These are phyloP conservation scores for Eurytoma californica DNA, from an alignment of 2,888 invertebrate species.

Conservation along the genomic window DNA sequence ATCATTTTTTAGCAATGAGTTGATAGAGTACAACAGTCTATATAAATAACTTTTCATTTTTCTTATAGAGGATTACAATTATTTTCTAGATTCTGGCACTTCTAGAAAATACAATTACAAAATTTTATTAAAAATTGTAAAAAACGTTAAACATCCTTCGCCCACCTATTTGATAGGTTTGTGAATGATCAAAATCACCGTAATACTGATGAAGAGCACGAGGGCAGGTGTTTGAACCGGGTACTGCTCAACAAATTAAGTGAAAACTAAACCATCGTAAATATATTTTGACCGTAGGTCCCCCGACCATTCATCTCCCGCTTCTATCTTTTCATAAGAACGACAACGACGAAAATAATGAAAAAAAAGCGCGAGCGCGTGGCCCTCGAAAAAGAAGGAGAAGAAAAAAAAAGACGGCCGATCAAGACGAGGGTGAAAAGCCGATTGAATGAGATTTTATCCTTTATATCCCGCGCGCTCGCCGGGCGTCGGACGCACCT, in stretches of 20 bases:
- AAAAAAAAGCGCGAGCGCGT: background rate
- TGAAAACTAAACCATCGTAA: conserved; percentile 44
- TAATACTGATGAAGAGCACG: background rate
- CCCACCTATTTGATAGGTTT: too few species aligned
- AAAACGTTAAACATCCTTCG: background rate
- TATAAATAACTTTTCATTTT: too few species aligned
- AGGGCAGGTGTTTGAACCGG: conserved; percentile 11
- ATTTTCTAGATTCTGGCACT: too few species aligned
- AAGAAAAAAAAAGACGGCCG: conserved; percentile 10
- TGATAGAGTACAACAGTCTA: too few species aligned
- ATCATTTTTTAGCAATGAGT: too few species aligned
- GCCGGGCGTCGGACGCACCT: conserved; percentile 33
- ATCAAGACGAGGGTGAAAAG: conserved; percentile 49
- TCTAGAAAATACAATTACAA: too few species aligned
- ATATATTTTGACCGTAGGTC: conserved; percentile 39
- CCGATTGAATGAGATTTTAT: conserved; percentile 58
- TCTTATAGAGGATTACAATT: too few species aligned
- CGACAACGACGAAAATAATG: conserved; percentile 19
- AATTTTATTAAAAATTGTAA: background rate
- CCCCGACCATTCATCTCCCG: conserved; percentile 4
- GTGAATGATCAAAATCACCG: too few species aligned
- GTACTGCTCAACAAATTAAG: conserved; percentile 42
- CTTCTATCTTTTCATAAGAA: background rate
- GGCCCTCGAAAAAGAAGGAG: background rate
- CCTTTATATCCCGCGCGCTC: conserved; percentile 51